These are phyloP conservation scores for Augiades crinisus DNA, from an alignment of 2,888 invertebrate species.

Conservation along the genomic window DNA sequence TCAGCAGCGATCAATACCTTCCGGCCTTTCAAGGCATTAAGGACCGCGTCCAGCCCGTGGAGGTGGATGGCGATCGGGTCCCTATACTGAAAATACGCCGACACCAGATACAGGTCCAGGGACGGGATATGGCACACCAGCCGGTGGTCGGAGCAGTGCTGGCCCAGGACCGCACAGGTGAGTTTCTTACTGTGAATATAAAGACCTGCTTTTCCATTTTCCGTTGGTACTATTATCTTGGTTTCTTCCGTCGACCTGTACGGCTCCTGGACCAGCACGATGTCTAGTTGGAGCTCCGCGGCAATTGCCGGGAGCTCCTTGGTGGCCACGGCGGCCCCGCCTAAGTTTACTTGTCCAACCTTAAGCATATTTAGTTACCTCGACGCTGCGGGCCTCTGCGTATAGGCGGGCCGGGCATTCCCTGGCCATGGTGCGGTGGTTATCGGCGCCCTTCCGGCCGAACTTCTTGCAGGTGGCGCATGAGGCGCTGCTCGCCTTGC, in stretches of 20 bases:
- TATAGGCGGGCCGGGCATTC: constrained; percentile 23
- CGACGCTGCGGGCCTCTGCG: background rate
- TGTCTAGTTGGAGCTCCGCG: constrained; percentile 9
- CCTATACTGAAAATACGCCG: constrained; percentile 33
- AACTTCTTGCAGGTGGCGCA: constrained; percentile 29
- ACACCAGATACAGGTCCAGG: constrained; percentile 18
- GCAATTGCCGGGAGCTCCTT: constrained; percentile 14
- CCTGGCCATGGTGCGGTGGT: background rate
- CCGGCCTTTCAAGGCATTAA: constrained; percentile 12
- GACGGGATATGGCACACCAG: background rate
- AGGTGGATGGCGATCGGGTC: background rate
- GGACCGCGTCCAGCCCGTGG: background rate
- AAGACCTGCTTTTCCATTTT: constrained; percentile 30
- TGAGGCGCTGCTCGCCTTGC: background rate
- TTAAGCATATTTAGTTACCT: constrained; percentile 1
- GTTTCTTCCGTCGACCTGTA: background rate
- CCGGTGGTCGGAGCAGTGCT: constrained; percentile 20
- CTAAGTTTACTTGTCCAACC: constrained; percentile 24
- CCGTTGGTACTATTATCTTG: background rate
- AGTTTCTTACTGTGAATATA: constrained; percentile 9
- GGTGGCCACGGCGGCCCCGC: constrained; percentile 20
- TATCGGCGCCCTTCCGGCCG: background rate
- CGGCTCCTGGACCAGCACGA: constrained; percentile 28
- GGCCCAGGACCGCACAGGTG: constrained; percentile 25
- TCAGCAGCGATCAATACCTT: constrained; percentile 31